Evolutionary conservation across 1,140 invertebrate species (phyloP).

Genomic region (Cecropterus lyciades): DNA sequence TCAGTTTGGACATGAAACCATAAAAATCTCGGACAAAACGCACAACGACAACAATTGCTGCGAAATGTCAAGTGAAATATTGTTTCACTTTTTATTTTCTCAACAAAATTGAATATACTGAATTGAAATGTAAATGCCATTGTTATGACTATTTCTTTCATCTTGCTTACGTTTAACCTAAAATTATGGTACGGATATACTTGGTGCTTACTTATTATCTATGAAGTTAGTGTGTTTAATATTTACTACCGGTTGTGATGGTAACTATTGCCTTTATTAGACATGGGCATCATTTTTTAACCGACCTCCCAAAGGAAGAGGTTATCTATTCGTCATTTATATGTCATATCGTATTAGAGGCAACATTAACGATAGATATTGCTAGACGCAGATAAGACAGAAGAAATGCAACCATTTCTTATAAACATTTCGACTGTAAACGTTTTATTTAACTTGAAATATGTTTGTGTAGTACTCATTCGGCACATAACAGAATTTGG

Average conservation of each 20-base stretch:
- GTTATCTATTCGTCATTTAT: too few species aligned
- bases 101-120: constrained; percentile 31
- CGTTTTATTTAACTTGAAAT: not conserved
- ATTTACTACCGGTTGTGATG: not conserved
- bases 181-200: constrained; percentile 1
- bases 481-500: not conserved
- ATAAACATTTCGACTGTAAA: too few species aligned
- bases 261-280: not conserved
- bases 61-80: constrained; percentile 37
- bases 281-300: too few species aligned
- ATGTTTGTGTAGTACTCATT: not conserved
- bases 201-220: not conserved
- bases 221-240: not conserved
- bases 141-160: constrained; percentile 27
- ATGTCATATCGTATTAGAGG: too few species aligned
- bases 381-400: too few species aligned
- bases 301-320: too few species aligned
- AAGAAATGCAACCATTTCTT: too few species aligned
- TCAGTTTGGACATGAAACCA: constrained; percentile 58
- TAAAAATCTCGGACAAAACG: constrained; percentile 52
- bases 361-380: too few species aligned
- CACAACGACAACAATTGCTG: constrained; percentile 34
- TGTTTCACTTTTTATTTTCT: constrained; percentile 32
- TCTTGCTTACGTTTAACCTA: constrained; percentile 14
- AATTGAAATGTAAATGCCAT: constrained; percentile 30